Conservation (phyloP, 1,140 invertebrate genomes). For the Zophobas atratus region DNA sequence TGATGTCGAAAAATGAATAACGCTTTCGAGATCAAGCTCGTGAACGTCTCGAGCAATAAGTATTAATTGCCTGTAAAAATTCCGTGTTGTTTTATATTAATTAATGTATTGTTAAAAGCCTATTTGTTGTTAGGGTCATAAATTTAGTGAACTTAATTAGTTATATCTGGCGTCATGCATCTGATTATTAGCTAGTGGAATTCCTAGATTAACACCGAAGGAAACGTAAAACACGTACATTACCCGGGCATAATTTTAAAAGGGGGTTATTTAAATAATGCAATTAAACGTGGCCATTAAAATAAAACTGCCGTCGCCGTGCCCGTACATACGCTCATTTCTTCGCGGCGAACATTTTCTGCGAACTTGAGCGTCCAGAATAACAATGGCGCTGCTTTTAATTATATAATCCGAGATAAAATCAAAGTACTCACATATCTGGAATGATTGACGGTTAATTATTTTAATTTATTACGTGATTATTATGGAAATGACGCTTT, state of each 20-base stretch:
- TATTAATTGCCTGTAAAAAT: no score
- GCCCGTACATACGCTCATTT: constrained; percentile 1
- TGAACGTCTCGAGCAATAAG: no score
- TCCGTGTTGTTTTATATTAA: no score
- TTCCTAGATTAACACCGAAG: constrained; percentile 33
- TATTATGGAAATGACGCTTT: constrained; percentile 18
- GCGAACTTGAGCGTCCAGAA: constrained; percentile 39
- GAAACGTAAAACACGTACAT: constrained; percentile 40
- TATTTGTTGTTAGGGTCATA: constrained; percentile 20
- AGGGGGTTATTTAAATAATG: constrained; percentile 41
- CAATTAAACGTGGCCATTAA: constrained; percentile 39
- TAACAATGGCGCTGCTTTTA: constrained; percentile 51
- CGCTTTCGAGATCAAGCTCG: no score
- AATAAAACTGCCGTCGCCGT: constrained; percentile 38
- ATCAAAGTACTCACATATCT: constrained; percentile 50
- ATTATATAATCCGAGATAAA: constrained; percentile 52
- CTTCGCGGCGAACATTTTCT: constrained; percentile 32
- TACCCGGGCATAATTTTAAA: constrained; percentile 40
- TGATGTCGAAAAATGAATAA: no score
- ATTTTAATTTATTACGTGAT: constrained; percentile 40
- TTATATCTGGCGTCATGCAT: constrained; percentile 26
- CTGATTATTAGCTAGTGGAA: constrained; percentile 23
- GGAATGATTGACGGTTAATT: constrained; percentile 43
- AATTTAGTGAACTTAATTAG: constrained; percentile 26
- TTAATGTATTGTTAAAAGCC: constrained; percentile 29